Conservation (phyloP, 2,113 vertebrate genomes). For the Oriolus oriolus region DNA sequence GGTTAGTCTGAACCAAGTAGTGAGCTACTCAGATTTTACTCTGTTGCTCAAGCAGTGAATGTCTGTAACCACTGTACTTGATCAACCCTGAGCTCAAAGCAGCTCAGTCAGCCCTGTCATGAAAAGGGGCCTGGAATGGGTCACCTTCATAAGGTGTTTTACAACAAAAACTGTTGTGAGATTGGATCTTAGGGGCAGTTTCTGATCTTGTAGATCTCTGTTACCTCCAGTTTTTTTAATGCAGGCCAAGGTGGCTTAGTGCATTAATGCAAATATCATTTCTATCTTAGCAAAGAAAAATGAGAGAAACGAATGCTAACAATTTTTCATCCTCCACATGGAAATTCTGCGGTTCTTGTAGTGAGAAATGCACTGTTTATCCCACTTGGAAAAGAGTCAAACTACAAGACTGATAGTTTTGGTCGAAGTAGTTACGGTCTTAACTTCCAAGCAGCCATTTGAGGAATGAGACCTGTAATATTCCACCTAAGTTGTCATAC, state of each 20-base stretch:
- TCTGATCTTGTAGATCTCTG: not conserved
- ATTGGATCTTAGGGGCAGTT: not conserved
- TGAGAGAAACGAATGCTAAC: not conserved
- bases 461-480: not conserved
- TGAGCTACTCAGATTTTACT: not conserved
- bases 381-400: not conserved
- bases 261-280: not conserved
- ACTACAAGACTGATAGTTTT: not conserved
- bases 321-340: not conserved
- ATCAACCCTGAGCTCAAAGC: not conserved
- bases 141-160: not conserved
- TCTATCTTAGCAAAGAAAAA: not conserved
- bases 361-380: not conserved
- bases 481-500: not conserved
- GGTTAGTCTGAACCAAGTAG: not conserved
- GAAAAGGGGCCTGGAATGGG: not conserved
- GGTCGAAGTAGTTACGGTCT: not conserved
- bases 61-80: not conserved
- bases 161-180: not conserved
- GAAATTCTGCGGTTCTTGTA: not conserved
- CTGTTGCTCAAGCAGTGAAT: not conserved
- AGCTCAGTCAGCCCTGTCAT: not conserved
- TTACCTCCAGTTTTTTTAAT: not conserved
- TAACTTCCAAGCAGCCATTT: not conserved
- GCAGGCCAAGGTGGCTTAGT: not conserved